Conservation (phyloP, 2,888 invertebrate species). For the Troides helena region DNA sequence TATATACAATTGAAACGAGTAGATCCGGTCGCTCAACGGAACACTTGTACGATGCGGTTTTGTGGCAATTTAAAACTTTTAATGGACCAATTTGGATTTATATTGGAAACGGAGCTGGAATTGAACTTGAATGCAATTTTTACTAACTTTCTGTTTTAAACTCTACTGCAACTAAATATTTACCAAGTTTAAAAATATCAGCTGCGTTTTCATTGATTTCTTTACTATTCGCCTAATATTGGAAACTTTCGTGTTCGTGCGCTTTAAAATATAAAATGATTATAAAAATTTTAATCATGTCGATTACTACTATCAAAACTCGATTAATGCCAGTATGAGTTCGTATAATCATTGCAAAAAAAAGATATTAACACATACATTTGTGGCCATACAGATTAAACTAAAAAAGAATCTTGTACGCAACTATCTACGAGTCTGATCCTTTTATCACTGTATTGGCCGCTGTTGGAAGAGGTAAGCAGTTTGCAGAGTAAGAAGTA, state of each 20-base stretch:
- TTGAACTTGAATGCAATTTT: conserved; percentile 25
- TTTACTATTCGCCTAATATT: not conserved
- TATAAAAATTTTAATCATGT: too few relatives aligned
- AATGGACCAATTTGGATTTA: conserved; percentile 67
- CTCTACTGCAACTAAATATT: not conserved
- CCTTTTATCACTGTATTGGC: too few relatives aligned
- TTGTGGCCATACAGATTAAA: too few relatives aligned
- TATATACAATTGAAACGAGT: not conserved
- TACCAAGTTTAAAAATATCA: not conserved
- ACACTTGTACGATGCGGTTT: not conserved
- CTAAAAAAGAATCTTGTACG: too few relatives aligned
- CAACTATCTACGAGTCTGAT: too few relatives aligned
- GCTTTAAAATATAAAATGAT: too few relatives aligned
- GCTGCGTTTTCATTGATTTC: not conserved
- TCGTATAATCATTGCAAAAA: too few relatives aligned
- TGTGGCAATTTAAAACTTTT: conserved; percentile 49
- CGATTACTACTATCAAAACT: too few relatives aligned
- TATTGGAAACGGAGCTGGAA: conserved; percentile 54
- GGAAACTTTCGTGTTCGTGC: not conserved
- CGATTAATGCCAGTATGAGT: too few relatives aligned
- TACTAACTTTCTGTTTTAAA: conserved; percentile 15
- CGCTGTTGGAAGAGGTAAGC: too few relatives aligned
- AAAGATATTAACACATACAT: too few relatives aligned
- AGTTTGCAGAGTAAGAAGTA: too few relatives aligned
- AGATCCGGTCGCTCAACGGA: not conserved